Conservation (phyloP, 2,797 vertebrate species). For the Lindbergichthys nudifrons region DNA sequence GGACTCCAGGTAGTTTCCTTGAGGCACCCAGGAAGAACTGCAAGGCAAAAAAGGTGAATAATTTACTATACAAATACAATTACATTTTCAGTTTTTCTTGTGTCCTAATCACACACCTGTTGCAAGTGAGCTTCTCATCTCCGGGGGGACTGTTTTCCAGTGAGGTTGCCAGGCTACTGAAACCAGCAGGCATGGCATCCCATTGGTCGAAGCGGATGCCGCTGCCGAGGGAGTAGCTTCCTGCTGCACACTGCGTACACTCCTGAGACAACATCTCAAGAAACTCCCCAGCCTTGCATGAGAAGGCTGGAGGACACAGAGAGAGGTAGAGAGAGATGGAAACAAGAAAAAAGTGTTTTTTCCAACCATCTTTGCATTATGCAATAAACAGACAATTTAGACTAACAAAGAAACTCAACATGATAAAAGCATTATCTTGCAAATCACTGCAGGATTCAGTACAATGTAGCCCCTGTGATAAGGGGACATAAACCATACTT, state of each 20-base stretch:
- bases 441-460: conserved; percentile 32
- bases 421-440: conserved; percentile 15
- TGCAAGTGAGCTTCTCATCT: conserved; percentile 85
- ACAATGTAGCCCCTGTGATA: conserved; percentile 14
- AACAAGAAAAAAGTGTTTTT: background rate
- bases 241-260: conserved; percentile 93
- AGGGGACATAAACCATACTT: conserved; percentile 60
- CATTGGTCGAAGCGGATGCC: conserved; percentile 97
- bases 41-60: background rate
- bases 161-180: conserved; percentile 92
- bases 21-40: conserved; percentile 95
- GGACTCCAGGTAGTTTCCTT: conserved; percentile 94
- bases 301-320: conserved; percentile 87
- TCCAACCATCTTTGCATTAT: conserved; percentile 1
- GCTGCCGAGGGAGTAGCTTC: conserved; percentile 96
- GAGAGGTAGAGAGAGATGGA: background rate
- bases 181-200: conserved; percentile 93
- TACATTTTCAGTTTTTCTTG: background rate
- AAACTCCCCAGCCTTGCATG: conserved; percentile 94
- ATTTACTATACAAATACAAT: background rate
- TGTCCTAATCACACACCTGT: conserved; percentile 81
- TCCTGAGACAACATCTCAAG: conserved; percentile 96
- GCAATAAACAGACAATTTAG: background rate
- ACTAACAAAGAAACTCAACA: conserved; percentile 14
- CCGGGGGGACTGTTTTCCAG: conserved; percentile 84